Evolutionary conservation across 2,797 vertebrate species (phyloP).

Genomic region (Bradypus variegatus): DNA sequence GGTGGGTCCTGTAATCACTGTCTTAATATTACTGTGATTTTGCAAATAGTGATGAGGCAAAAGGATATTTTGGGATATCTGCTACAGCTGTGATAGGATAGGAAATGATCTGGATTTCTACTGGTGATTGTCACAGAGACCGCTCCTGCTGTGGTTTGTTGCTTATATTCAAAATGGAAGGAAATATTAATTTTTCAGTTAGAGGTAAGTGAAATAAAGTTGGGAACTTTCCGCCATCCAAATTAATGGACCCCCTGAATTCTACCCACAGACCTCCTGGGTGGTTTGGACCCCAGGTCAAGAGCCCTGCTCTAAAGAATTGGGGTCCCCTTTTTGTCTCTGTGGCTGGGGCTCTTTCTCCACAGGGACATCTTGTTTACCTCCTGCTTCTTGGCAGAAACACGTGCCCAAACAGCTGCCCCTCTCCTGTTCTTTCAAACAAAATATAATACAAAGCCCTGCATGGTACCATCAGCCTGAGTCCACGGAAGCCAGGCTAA

Average conservation of each 20-base stretch:
- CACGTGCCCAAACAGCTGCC: background rate
- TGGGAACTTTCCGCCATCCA: background rate
- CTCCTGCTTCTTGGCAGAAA: background rate
- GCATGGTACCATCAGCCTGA: background rate
- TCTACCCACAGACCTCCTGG: background rate
- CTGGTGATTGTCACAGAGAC: background rate
- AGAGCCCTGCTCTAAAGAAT: background rate
- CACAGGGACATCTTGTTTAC: background rate
- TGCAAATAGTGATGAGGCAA: background rate
- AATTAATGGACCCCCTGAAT: background rate
- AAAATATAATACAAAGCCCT: background rate
- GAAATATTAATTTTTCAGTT: background rate
- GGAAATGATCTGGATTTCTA: background rate
- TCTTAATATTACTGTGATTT: background rate
- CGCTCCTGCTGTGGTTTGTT: background rate
- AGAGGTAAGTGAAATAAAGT: background rate
- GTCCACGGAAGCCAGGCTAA: background rate
- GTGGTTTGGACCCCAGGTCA: background rate
- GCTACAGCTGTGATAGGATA: background rate
- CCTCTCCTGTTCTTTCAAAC: background rate
- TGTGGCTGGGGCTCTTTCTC: background rate
- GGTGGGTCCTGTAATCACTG: background rate
- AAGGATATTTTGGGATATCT: background rate
- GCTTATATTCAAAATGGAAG: background rate
- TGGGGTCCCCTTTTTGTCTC: background rate